These are phyloP conservation scores for Chelonus formosanus DNA, from an alignment of 2,888 invertebrate genomes.

Conservation along the genomic window DNA sequence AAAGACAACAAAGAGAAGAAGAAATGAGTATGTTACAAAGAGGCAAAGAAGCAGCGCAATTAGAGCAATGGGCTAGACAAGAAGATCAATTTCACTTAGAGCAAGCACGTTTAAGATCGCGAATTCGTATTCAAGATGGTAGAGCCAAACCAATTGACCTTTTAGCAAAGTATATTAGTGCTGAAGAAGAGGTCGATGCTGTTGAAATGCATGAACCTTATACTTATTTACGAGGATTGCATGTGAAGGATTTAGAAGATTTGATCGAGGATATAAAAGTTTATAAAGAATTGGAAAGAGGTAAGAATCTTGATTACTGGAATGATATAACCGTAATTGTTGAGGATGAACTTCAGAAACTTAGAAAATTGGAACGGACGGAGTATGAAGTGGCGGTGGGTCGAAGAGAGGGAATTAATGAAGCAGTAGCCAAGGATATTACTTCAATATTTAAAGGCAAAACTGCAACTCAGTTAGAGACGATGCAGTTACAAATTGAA, in stretches of 20 bases:
- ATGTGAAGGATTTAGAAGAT: conserved; percentile 92
- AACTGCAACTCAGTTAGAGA: conserved; percentile 84
- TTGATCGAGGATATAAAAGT: conserved; percentile 95
- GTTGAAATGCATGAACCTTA: conserved; percentile 99
- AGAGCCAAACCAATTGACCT: conserved; percentile 98
- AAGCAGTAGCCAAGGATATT: conserved; percentile 90
- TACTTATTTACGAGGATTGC: conserved; percentile 90
- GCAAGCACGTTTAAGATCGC: conserved; percentile 92
- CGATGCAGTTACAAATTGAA: conserved; percentile 86
- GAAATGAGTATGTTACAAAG: conserved; percentile 86
- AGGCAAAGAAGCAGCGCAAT: conserved; percentile 89
- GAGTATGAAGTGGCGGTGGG: conserved; percentile 71
- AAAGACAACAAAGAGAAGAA: conserved; percentile 82
- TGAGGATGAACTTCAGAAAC: conserved; percentile 88
- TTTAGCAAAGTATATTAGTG: conserved; percentile 93
- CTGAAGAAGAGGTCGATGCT: conserved; percentile 88
- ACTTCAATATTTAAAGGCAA: conserved; percentile 92
- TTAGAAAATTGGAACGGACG: conserved; percentile 77
- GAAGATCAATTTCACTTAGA: conserved; percentile 98
- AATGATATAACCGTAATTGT: conserved; percentile 95
- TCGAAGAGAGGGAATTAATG: conserved; percentile 84
- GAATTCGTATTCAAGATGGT: conserved; percentile 95
- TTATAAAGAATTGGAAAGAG: conserved; percentile 91
- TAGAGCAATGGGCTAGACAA: conserved; percentile 93
- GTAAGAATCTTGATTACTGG: conserved; percentile 92